These are phyloP conservation scores for Trogon melanurus DNA, from an alignment of 2,113 vertebrate species.

Conservation along the genomic window DNA sequence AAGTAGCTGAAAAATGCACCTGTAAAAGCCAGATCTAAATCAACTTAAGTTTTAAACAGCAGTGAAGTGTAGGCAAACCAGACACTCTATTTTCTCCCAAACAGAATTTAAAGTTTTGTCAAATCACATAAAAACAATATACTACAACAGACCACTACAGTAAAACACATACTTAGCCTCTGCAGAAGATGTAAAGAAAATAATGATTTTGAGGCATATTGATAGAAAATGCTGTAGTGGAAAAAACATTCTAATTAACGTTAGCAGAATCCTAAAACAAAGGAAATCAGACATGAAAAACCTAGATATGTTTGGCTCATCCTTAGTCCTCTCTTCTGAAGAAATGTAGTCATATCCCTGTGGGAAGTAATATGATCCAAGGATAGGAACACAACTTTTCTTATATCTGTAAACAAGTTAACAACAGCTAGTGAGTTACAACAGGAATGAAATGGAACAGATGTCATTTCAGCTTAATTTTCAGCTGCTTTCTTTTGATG, in stretches of 20 bases:
- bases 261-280: background rate
- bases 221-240: background rate
- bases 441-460: background rate
- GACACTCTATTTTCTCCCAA: background rate
- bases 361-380: conserved; percentile 34
- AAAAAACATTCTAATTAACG: background rate
- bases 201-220: background rate
- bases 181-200: background rate
- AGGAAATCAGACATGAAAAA: background rate
- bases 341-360: background rate
- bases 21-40: background rate
- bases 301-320: background rate
- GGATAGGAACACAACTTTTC: conserved; percentile 3
- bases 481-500: conserved; percentile 40
- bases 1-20: background rate
- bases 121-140: background rate
- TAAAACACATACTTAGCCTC: background rate
- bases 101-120: background rate
- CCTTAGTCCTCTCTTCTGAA: background rate
- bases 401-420: conserved; percentile 59
- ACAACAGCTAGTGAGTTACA: background rate
- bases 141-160: background rate
- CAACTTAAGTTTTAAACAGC: background rate
- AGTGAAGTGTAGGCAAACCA: background rate
- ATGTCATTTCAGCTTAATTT: conserved; percentile 47